phyloP scores from a whole-genome alignment of 2,797 vertebrate species.

The Lepus townsendii region DNA sequence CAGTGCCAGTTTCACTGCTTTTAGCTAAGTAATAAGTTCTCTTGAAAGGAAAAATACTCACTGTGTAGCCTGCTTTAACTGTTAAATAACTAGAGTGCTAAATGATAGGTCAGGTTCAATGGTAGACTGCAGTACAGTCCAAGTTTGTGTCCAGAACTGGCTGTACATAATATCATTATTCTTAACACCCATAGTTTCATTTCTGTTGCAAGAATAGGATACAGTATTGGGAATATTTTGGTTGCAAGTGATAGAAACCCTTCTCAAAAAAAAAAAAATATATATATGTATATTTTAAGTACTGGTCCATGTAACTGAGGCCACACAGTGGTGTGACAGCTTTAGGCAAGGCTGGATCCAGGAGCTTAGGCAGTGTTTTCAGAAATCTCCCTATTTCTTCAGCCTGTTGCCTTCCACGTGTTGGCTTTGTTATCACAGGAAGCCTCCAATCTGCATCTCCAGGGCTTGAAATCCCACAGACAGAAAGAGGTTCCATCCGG shows the following conservation, averaged over 20 bases:
- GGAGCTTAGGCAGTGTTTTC: background rate
- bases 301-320: background rate
- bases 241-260: background rate
- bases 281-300: no score
- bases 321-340: background rate
- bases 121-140: background rate
- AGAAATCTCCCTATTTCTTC: background rate
- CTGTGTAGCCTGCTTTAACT: background rate
- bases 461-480: conserved; percentile 19
- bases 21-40: conserved; percentile 64
- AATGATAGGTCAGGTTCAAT: background rate
- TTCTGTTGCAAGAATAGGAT: background rate
- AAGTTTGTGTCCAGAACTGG: background rate
- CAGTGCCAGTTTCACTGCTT: conserved; percentile 74
- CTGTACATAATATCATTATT: background rate
- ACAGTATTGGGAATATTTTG: background rate
- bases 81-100: background rate
- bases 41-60: conserved; percentile 45
- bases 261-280: background rate
- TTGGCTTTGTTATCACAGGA: background rate
- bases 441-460: conserved; percentile 7
- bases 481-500: background rate
- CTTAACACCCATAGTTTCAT: background rate
- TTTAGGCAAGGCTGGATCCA: background rate
- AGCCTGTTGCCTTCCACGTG: background rate